Evolutionary conservation across 2,113 vertebrate genomes (phyloP).

Genomic region (Acrocephalus kingi): DNA sequence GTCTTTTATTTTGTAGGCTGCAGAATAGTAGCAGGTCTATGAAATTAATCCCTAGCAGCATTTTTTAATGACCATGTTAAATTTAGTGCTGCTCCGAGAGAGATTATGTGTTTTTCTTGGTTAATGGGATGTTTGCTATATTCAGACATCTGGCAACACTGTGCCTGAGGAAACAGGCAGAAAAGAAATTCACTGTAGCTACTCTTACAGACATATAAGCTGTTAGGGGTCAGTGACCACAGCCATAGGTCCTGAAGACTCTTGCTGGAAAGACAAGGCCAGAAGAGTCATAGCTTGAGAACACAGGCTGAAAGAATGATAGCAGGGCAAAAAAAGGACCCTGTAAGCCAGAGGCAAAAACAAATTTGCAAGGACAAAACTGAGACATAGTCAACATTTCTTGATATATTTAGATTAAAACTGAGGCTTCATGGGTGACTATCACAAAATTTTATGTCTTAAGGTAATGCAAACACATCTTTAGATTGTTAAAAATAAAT

Average conservation of each 20-base stretch:
- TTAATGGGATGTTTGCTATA: conserved; percentile 37
- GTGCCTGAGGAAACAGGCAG: neutral
- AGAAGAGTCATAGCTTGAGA: neutral
- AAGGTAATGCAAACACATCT: neutral
- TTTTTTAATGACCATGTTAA: conserved; percentile 42
- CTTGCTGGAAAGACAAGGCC: neutral
- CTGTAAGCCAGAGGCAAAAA: neutral
- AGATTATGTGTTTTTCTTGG: neutral
- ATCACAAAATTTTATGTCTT: neutral
- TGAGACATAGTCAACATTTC: neutral
- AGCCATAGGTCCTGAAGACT: neutral
- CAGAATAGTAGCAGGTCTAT: neutral
- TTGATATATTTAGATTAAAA: neutral
- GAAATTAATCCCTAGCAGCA: conserved; percentile 12
- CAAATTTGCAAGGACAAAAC: neutral
- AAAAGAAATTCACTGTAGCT: neutral
- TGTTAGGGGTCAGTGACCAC: neutral
- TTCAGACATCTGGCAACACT: neutral
- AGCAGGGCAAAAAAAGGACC: neutral
- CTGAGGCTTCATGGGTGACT: neutral
- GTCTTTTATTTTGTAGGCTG: conserved; percentile 26
- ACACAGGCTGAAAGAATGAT: neutral
- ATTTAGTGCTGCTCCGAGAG: conserved; percentile 30
- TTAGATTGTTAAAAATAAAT: neutral
- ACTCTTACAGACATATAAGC: neutral